Conservation (phyloP, 2,888 invertebrate species). For the Athripsodes cinereus region DNA sequence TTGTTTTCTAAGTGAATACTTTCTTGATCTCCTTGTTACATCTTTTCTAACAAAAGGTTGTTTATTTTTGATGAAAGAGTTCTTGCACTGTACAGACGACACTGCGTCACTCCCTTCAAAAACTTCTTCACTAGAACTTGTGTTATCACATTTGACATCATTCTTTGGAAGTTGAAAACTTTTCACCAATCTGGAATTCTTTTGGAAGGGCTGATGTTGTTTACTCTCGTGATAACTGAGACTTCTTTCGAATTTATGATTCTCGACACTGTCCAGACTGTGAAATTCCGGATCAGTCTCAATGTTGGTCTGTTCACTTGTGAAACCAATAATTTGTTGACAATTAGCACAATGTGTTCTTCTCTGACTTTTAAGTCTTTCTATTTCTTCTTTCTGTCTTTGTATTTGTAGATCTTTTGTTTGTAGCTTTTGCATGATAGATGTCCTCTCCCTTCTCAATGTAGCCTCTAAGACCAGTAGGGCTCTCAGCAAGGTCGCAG, state of each 20-base stretch:
- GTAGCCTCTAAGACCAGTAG: conserved; percentile 66
- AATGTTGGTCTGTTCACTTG: conserved; percentile 50
- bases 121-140: conserved; percentile 49
- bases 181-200: conserved; percentile 49
- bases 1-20: conserved; percentile 47
- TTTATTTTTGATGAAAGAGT: conserved; percentile 55
- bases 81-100: conserved; percentile 35
- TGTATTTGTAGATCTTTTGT: conserved; percentile 68
- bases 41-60: conserved; percentile 49
- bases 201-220: conserved; percentile 45
- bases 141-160: conserved; percentile 39
- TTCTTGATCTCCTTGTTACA: conserved; percentile 47
- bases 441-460: conserved; percentile 65
- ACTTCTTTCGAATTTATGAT: conserved; percentile 48
- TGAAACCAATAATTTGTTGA: conserved; percentile 47
- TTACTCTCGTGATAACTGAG: conserved; percentile 48
- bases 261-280: conserved; percentile 48
- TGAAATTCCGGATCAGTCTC: conserved; percentile 51
- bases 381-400: conserved; percentile 63
- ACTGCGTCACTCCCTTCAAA: conserved; percentile 37
- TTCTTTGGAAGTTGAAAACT: conserved; percentile 48
- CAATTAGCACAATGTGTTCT: conserved; percentile 48
- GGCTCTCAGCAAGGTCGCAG: conserved; percentile 63
- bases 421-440: conserved; percentile 59
- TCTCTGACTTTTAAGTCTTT: conserved; percentile 50